phyloP scores from a whole-genome alignment of 2,888 invertebrate species.

The Drosophila mayaguana region DNA sequence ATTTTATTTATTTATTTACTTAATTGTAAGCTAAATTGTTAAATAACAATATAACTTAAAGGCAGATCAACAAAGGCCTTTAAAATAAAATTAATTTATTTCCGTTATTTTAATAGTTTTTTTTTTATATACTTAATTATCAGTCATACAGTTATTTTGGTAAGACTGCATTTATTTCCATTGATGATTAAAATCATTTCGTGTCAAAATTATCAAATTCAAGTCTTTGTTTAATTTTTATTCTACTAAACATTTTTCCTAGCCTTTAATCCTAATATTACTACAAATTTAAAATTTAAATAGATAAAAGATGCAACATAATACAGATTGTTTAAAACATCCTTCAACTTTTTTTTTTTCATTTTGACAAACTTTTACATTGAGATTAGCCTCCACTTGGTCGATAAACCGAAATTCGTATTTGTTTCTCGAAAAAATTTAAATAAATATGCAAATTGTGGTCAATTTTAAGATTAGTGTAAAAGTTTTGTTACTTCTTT shows the following conservation, averaged over 20 bases:
- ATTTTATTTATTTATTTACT: too few relatives aligned
- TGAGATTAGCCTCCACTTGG: conserved; percentile 33
- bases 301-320: background rate
- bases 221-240: background rate
- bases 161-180: too few relatives aligned
- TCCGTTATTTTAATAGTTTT: too few relatives aligned
- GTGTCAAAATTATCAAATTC: too few relatives aligned
- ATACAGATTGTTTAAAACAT: background rate
- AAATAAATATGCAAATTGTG: conserved; percentile 65
- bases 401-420: conserved; percentile 6
- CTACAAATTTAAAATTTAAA: background rate
- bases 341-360: background rate
- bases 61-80: too few relatives aligned
- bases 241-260: background rate
- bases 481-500: conserved; percentile 33
- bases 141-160: too few relatives aligned
- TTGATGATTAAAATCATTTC: too few relatives aligned
- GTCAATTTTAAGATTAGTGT: conserved; percentile 53
- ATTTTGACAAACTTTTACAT: conserved; percentile 8
- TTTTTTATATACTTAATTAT: too few relatives aligned
- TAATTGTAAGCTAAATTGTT: too few relatives aligned
- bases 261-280: background rate
- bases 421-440: conserved; percentile 17
- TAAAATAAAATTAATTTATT: too few relatives aligned
- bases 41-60: too few relatives aligned